Conservation (phyloP, 2,797 vertebrate genomes). For the Halcyon chelicuti region DNA sequence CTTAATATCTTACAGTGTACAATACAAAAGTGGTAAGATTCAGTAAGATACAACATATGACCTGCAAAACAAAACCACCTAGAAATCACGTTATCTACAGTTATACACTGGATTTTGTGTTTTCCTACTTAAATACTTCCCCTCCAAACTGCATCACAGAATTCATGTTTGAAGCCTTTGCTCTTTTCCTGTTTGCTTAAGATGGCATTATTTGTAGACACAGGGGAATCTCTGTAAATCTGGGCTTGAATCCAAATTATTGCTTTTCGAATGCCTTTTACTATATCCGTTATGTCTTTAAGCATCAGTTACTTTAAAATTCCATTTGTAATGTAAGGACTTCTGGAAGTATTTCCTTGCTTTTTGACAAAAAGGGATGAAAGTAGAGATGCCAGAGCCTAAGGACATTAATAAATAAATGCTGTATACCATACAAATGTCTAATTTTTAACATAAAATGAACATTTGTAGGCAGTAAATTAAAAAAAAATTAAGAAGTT, state of each 20-base stretch:
- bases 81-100: not conserved
- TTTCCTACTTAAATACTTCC: not conserved
- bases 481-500: not conserved
- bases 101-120: not conserved
- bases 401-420: not conserved
- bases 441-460: not conserved
- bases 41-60: not conserved
- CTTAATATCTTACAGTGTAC: not conserved
- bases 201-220: not conserved
- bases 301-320: not conserved
- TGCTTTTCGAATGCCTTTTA: not conserved
- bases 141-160: not conserved
- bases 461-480: not conserved
- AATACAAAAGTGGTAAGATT: not conserved
- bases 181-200: not conserved
- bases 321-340: not conserved
- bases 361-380: not conserved
- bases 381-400: not conserved
- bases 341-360: not conserved
- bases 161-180: not conserved
- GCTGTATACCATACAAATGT: not conserved
- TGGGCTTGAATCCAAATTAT: not conserved
- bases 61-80: not conserved
- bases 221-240: rapidly evolving
- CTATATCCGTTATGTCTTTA: not conserved